Evolutionary conservation across 2,113 vertebrate genomes (phyloP), one percentile per base, ranked within the genome.

Genomic region (Pterocles burchelli): DNA sequence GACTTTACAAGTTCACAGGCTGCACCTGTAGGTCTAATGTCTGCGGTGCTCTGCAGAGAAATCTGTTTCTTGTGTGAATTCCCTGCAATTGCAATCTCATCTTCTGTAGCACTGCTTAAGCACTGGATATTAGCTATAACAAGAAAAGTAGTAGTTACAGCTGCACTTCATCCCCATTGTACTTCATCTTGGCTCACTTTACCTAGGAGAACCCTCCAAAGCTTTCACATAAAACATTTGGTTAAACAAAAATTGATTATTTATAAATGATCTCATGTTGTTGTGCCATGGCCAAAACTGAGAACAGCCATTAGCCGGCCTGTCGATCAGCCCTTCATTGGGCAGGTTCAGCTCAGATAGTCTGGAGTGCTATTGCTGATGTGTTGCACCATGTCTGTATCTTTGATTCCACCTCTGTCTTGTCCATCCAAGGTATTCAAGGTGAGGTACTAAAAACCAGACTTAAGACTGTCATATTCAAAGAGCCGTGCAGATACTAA

Each of bases 1-100:
- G 7, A 92, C 91, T 66, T 96, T 86, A 93, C 92, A 91, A 90
- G 68, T 94, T 97, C 81, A 91, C 54, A 95, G 82, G 70, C 84
- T 68, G 76, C 84, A 95, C 92, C 93, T 95, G 86, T 59, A 95
- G 87, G 67, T 61, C 85, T 68, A 78, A 61, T 34, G 36, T 59
- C 83, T 79, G 28, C 43, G 87, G 45, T 58, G 46, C 48, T 86
- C n/a, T 77, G 11, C 26, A 70, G 71, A 65, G 33, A 81, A 71
- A 29, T 57, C 85, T 90, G 55, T 66, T 77, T 92, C 90, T 95
- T 63, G 61, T 54, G 43, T 71, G 59, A 77, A 38, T 76, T 94
- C 88, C 67, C 91, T 95, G 52, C 28, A 94, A 84, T 43, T 82
- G 88, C 89, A 78, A 55, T 74, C 68, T 81, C 19, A 5, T 81